Evolutionary conservation across 2,888 invertebrate species (phyloP).

Genomic region (Blomia tropicalis): DNA sequence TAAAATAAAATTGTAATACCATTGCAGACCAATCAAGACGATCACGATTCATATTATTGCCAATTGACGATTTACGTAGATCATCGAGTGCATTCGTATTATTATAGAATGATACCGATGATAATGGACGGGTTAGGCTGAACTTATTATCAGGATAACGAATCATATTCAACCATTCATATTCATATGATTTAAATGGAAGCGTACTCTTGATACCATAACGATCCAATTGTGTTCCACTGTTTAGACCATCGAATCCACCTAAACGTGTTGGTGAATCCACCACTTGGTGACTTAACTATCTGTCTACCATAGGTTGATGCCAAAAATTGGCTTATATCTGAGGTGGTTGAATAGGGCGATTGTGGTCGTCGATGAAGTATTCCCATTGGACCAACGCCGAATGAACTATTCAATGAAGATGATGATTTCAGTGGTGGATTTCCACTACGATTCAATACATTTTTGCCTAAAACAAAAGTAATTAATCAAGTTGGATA

Average conservation of each 20-base stretch:
- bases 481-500: too few species aligned
- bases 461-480: background rate
- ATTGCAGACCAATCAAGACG: too few species aligned
- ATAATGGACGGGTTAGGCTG: constrained; percentile 15
- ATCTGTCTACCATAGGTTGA: constrained; percentile 20
- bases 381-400: background rate
- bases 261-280: too few species aligned
- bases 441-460: background rate
- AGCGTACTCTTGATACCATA: constrained; percentile 9
- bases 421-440: constrained; percentile 22
- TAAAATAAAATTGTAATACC: too few species aligned
- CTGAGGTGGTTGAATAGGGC: constrained; percentile 21
- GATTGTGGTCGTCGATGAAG: constrained; percentile 13
- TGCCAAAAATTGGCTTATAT: constrained; percentile 21
- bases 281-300: background rate
- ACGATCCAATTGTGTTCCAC: too few species aligned
- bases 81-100: too few species aligned
- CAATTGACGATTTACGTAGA: constrained; percentile 19
- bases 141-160: constrained; percentile 12
- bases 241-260: too few species aligned
- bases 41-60: constrained; percentile 25
- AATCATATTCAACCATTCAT: constrained; percentile 25
- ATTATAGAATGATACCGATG: constrained; percentile 15
- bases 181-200: constrained; percentile 27
- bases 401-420: constrained; percentile 19